phyloP scores from a whole-genome alignment of 2,888 invertebrate genomes.

The Caenorhabditis sp. region DNA sequence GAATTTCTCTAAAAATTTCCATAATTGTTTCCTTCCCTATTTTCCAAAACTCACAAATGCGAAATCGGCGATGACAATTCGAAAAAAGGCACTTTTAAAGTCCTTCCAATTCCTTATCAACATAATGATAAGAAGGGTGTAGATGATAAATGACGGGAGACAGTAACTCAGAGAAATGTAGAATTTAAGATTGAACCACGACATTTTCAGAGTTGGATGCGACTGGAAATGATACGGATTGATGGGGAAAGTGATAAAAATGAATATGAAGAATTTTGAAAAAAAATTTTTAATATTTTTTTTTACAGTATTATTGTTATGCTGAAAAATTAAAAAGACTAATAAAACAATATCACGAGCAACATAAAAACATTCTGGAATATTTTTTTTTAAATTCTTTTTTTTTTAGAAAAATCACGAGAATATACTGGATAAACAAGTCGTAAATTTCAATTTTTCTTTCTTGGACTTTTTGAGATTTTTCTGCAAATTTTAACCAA shows the following conservation, averaged over 20 bases:
- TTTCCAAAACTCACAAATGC: constrained; percentile 28
- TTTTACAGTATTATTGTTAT: too few species aligned
- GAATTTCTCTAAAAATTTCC: too few species aligned
- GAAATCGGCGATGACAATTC: constrained; percentile 43
- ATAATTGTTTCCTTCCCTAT: too few species aligned
- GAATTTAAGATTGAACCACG: constrained; percentile 41
- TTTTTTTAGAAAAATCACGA: too few species aligned
- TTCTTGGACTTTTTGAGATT: neutral
- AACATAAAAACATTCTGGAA: too few species aligned
- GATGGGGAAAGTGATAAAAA: too few species aligned
- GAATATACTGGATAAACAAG: too few species aligned
- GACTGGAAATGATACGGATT: neutral
- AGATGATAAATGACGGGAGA: constrained; percentile 22
- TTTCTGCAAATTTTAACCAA: neutral
- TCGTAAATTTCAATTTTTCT: neutral
- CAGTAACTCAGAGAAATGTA: constrained; percentile 30
- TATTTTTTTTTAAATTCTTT: too few species aligned
- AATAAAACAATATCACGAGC: too few species aligned
- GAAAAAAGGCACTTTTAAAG: constrained; percentile 34
- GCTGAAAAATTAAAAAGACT: too few species aligned
- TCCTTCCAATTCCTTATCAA: constrained; percentile 37
- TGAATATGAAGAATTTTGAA: too few species aligned
- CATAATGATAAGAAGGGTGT: constrained; percentile 42
- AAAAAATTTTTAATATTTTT: too few species aligned
- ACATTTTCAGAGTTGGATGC: neutral